Conservation (phyloP, 1,140 invertebrate genomes). For the Lysiphlebus fabarum region DNA sequence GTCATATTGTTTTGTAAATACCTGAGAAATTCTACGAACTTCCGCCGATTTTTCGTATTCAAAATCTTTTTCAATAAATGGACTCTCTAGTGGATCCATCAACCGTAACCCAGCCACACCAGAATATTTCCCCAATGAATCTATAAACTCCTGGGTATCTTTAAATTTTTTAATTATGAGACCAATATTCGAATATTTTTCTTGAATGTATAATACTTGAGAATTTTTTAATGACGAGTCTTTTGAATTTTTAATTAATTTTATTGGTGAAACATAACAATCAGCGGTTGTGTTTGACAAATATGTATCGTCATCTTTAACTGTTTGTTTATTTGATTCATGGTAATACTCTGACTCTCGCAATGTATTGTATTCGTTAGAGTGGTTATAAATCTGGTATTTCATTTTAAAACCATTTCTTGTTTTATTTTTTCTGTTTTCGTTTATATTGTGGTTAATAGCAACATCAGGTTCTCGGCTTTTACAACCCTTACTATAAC, state of each 20-base stretch:
- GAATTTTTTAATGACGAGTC: conserved; percentile 7
- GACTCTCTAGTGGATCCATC: conserved; percentile 44
- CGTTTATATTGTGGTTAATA: conserved; percentile 5
- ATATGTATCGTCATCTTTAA: too few species aligned
- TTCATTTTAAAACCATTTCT: not conserved
- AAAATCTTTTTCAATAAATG: conserved; percentile 26
- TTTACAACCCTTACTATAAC: conserved; percentile 34
- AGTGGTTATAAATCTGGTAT: not conserved
- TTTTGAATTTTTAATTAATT: conserved; percentile 12
- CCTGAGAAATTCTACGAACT: not conserved
- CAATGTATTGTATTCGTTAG: conserved; percentile 7
- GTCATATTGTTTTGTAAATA: too few species aligned
- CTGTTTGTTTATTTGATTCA: not conserved
- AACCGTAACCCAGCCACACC: conserved; percentile 42
- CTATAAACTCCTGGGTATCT: conserved; percentile 44
- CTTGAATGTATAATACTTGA: conserved; percentile 25
- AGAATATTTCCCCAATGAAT: conserved; percentile 42
- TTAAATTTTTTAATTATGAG: conserved; percentile 38
- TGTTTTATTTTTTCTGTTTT: conserved; percentile 21
- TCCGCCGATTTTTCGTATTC: not conserved
- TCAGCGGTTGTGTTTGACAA: conserved; percentile 1
- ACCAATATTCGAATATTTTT: conserved; percentile 34
- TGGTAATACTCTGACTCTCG: conserved; percentile 13
- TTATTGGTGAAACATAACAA: conserved; percentile 30
- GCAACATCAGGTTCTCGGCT: conserved; percentile 31